Percentiles rank a stretch among this genome's conserved stretches.
Conservation (phyloP, 2,888 invertebrate genomes). For the Spodoptera littoralis region DNA sequence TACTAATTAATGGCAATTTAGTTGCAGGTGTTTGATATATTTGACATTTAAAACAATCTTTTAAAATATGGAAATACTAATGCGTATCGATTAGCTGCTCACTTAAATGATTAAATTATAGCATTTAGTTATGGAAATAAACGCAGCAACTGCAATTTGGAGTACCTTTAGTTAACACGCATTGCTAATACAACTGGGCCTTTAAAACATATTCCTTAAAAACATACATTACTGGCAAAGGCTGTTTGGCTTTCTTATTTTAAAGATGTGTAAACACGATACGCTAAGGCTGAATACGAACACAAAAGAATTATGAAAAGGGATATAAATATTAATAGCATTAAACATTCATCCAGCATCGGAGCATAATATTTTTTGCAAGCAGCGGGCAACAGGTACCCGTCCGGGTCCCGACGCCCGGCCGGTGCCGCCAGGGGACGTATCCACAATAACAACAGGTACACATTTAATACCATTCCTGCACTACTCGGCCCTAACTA, state of each 20-base stretch:
- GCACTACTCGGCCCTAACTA: conserved; percentile 1
- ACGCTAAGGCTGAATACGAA: conserved; percentile 30
- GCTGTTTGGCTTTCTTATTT: conserved; percentile 19
- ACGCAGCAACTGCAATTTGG: not conserved
- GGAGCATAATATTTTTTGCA: conserved; percentile 61
- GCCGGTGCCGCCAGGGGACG: conserved; percentile 46
- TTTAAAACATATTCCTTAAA: too few relatives aligned
- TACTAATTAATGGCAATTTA: conserved; percentile 27
- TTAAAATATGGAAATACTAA: conserved; percentile 33
- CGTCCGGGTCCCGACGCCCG: conserved; percentile 53
- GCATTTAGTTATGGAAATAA: conserved; percentile 1
- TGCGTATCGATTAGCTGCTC: conserved; percentile 24
- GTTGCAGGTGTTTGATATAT: conserved; percentile 41
- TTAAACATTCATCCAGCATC: conserved; percentile 53
- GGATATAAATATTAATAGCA: conserved; percentile 48
- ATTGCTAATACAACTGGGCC: too few relatives aligned
- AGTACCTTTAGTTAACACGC: too few relatives aligned
- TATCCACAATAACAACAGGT: conserved; percentile 58
- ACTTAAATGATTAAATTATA: conserved; percentile 7
- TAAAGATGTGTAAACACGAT: conserved; percentile 38
- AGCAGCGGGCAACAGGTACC: conserved; percentile 61
- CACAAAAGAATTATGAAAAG: conserved; percentile 43
- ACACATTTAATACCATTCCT: conserved; percentile 24
- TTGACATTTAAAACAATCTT: conserved; percentile 28
- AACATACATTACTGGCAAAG: not conserved